Percentiles rank a stretch among this genome's conserved stretches.
phyloP scores from a whole-genome alignment of 2,797 vertebrate genomes.

The Cercopithecus diana region DNA sequence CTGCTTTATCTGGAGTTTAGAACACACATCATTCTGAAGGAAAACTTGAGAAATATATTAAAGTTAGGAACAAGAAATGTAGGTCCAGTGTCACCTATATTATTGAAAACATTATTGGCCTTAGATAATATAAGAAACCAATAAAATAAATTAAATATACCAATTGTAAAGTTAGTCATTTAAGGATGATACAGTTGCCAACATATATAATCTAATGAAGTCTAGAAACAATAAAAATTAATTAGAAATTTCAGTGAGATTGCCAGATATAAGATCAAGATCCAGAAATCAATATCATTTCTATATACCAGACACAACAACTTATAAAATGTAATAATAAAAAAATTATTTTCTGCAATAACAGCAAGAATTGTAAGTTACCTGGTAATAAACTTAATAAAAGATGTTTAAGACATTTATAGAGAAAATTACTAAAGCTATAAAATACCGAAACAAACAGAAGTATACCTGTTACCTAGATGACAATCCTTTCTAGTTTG shows the following conservation, averaged over 20 bases:
- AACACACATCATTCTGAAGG: background rate
- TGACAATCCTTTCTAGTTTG: background rate
- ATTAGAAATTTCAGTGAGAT: slow-evolving; percentile 47
- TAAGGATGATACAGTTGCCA: slow-evolving; percentile 38
- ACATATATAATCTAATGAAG: slow-evolving; percentile 58
- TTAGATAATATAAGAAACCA: slow-evolving; percentile 44
- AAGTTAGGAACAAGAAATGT: background rate
- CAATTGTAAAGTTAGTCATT: slow-evolving; percentile 25
- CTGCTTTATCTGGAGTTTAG: background rate
- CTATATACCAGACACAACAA: slow-evolving; percentile 1
- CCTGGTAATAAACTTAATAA: slow-evolving; percentile 47
- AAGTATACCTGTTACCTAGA: background rate
- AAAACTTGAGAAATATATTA: background rate
- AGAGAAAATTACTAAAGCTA: slow-evolving; percentile 17
- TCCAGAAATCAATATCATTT: slow-evolving; percentile 54
- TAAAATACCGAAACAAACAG: background rate
- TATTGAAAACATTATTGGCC: background rate
- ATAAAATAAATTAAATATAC: slow-evolving; percentile 61
- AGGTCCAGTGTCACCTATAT: background rate
- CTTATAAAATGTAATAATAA: slow-evolving; percentile 56
- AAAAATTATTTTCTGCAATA: slow-evolving; percentile 22
- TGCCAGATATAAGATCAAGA: slow-evolving; percentile 32
- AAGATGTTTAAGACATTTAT: slow-evolving; percentile 42
- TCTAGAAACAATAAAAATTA: slow-evolving; percentile 60
- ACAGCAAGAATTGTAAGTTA: slow-evolving; percentile 19